Percentiles rank a stretch among this genome's conserved stretches.
These are phyloP conservation scores for Choloepus didactylus DNA, from an alignment of 2,797 vertebrate genomes.

Conservation along the genomic window DNA sequence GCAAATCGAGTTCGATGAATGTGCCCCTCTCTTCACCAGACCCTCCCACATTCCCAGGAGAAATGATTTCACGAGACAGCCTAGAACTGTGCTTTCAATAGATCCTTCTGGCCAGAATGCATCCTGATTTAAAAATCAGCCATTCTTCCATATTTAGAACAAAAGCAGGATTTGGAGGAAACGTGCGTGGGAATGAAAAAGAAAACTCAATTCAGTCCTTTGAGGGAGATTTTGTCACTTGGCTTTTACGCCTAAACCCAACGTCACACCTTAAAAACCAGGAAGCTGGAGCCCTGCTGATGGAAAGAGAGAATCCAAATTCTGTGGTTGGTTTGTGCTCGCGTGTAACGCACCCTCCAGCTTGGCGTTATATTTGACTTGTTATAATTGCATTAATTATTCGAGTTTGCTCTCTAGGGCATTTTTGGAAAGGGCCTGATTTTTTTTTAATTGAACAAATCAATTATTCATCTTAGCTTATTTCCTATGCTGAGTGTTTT, in stretches of 20 bases:
- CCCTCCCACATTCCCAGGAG: too few species aligned
- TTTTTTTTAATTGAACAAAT: conserved; percentile 53
- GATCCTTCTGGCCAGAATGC: too few species aligned
- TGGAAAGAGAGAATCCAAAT: not conserved
- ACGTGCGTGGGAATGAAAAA: accelerated
- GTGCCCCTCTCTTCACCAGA: too few species aligned
- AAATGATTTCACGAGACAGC: not conserved
- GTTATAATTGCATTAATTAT: not conserved
- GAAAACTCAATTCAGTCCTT: not conserved
- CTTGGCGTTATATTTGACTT: too few species aligned
- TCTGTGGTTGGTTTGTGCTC: accelerated
- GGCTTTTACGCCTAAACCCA: accelerated
- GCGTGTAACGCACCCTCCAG: accelerated
- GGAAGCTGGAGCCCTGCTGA: not conserved
- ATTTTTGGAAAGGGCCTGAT: not conserved
- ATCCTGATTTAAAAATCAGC: not conserved
- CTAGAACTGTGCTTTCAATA: too few species aligned
- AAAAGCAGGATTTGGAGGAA: not conserved
- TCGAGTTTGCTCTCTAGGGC: not conserved
- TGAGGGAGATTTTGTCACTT: accelerated
- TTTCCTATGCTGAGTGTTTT: not conserved
- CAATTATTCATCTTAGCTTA: conserved; percentile 48
- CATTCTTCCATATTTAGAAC: not conserved
- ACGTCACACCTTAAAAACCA: not conserved
- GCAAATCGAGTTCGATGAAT: too few species aligned